phyloP scores from a whole-genome alignment of 2,113 vertebrate species.

The Platysternon megacephalum region DNA sequence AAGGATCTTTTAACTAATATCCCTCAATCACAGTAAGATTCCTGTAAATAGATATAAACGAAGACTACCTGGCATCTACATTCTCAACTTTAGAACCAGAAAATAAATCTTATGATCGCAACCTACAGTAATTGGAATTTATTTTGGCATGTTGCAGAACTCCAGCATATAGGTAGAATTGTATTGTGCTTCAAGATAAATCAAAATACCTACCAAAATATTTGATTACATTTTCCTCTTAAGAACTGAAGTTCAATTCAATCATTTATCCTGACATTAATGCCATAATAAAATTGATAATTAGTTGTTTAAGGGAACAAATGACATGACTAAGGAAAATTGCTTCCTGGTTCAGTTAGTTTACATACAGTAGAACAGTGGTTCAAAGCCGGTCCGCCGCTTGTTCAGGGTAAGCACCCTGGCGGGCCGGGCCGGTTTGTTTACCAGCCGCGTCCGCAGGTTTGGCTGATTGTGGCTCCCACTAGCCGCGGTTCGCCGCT shows the following conservation, averaged over 20 bases:
- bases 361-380: neutral
- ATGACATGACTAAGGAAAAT: neutral
- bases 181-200: neutral
- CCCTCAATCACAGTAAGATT: neutral
- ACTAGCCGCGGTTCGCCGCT: no score
- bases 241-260: neutral
- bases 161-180: neutral
- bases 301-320: conserved; percentile 1
- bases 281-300: conserved; percentile 7
- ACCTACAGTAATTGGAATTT: neutral
- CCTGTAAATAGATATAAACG: neutral
- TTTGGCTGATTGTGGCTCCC: no score
- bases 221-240: neutral
- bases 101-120: neutral
- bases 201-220: neutral
- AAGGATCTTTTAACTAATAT: conserved; percentile 12
- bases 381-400: no score
- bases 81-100: neutral
- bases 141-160: neutral
- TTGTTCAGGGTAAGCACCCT: no score
- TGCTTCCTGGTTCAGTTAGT: neutral
- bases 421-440: no score
- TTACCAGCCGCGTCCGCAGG: no score
- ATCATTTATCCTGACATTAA: conserved; percentile 20
- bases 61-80: neutral